A percentile compares a stretch with the other conserved stretches of the same genome.
These are phyloP conservation scores for Brachionus calyciflorus DNA, from an alignment of 1,140 invertebrate genomes.

Conservation along the genomic window DNA sequence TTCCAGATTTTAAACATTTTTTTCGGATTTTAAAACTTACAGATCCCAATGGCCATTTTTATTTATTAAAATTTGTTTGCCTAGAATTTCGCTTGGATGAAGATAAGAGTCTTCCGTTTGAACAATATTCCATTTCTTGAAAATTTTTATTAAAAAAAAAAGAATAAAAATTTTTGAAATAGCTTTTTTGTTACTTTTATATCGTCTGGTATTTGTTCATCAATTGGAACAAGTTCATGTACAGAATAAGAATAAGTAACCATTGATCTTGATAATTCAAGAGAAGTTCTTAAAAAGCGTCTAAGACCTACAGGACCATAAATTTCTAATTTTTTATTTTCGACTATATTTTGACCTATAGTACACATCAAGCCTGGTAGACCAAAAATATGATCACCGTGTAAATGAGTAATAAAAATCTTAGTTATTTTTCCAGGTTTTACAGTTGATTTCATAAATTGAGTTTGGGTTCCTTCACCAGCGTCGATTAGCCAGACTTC, in stretches of 20 bases:
- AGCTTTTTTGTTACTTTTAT: conserved; percentile 51
- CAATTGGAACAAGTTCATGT: conserved; percentile 57
- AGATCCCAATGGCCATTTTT: conserved; percentile 53
- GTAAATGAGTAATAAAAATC: conserved; percentile 64
- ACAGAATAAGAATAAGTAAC: conserved; percentile 58
- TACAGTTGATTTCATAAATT: conserved; percentile 60
- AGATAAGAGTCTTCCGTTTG: conserved; percentile 40
- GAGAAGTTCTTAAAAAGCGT: conserved; percentile 54
- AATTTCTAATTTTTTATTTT: conserved; percentile 52
- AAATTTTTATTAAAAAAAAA: not conserved
- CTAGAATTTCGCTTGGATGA: conserved; percentile 57
- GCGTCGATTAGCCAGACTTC: conserved; percentile 63
- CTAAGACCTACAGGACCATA: conserved; percentile 61
- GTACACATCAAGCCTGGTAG: conserved; percentile 62
- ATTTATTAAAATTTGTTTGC: conserved; percentile 51
- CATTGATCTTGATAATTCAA: conserved; percentile 56
- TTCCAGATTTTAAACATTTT: not conserved
- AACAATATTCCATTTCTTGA: conserved; percentile 49
- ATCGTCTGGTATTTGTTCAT: conserved; percentile 54
- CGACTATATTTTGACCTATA: conserved; percentile 54
- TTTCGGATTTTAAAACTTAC: too few species aligned
- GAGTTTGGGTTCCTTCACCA: conserved; percentile 63
- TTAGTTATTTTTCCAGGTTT: conserved; percentile 60
- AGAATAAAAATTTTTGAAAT: conserved; percentile 1
- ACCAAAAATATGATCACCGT: conserved; percentile 64